Evolutionary conservation across 1,140 invertebrate species (phyloP), one percentile per base, ranked within the genome.

Genomic region (Paralvinella palmiformis): DNA sequence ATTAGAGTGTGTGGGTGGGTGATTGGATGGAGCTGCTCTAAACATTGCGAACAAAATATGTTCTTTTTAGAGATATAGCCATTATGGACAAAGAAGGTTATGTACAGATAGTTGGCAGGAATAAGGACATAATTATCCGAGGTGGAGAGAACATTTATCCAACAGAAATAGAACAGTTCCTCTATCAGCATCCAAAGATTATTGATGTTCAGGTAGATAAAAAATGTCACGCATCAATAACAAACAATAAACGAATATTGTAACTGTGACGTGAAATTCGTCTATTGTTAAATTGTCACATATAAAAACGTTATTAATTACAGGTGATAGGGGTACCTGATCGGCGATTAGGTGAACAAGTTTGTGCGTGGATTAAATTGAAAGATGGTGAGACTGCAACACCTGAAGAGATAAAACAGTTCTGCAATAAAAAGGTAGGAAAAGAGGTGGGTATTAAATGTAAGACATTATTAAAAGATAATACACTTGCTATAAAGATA

Each of bases 81-180:
- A 72, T 88, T 0, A 82, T 96, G 62, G 81, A 86, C 61, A 83
- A 85, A 63, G 83, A 91, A 68, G 92, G 92, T 1, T 92, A 91
- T 72, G 87, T 89, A 0, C 75, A 82, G 62, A 86, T 96, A 60
- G 86, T 92, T 41, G 92, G 93, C 1, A 83, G 94, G 56, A 79
- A 89, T 2, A 96, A 95, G 77, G 93, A 96, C 68, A 86, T 95
- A 84, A 88, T 96, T 37, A 95, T 94, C 35, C 82, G 92, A 63
- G 92, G 94, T 52, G 94, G 94, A 32, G 93, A 96, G 79, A 96
- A 96, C 77, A 88, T 96, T 57, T 83, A 82, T 68, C 92, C 92
- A 0, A 86, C 85, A 44, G 92, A 96, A 83, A 85, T 96, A 62
- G 94, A 96, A 82, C 85, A 90, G 65, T 87, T 90, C 67, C 72